These are phyloP conservation scores for Morpho helenor DNA, from an alignment of 2,888 invertebrate species.

Conservation along the genomic window DNA sequence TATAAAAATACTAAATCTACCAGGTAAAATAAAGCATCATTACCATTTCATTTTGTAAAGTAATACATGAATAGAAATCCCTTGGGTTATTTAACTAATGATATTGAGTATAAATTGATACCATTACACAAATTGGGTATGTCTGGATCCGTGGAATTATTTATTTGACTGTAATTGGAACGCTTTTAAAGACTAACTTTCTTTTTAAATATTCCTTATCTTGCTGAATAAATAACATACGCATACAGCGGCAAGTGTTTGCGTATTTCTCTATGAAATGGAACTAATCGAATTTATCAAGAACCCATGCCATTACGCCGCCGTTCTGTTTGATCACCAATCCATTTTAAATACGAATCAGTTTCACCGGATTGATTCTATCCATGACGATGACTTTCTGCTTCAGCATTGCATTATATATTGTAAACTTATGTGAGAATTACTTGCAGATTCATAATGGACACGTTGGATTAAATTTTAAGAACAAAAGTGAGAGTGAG, in stretches of 20 bases:
- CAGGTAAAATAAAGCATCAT: no score
- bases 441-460: not conserved
- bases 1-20: no score
- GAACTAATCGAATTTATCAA: conserved; percentile 11
- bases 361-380: conserved; percentile 58
- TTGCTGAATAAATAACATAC: no score
- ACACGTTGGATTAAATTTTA: not conserved
- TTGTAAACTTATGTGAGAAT: not conserved
- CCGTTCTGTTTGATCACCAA: conserved; percentile 53
- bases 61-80: conserved; percentile 4
- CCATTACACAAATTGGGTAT: conserved; percentile 1
- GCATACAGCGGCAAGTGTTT: no score
- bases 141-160: not conserved
- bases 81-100: conserved; percentile 1
- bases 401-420: conserved; percentile 31
- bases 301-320: conserved; percentile 34
- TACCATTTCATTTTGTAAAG: conserved; percentile 2
- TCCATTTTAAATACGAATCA: conserved; percentile 50
- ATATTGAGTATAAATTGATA: not conserved
- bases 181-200: not conserved
- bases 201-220: no score
- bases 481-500: not conserved
- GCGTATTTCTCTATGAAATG: not conserved
- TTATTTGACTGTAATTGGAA: not conserved
- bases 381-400: conserved; percentile 57